These are phyloP conservation scores for Microctenopoma lineatum DNA, from an alignment of 2,797 vertebrate genomes.

Conservation along the genomic window DNA sequence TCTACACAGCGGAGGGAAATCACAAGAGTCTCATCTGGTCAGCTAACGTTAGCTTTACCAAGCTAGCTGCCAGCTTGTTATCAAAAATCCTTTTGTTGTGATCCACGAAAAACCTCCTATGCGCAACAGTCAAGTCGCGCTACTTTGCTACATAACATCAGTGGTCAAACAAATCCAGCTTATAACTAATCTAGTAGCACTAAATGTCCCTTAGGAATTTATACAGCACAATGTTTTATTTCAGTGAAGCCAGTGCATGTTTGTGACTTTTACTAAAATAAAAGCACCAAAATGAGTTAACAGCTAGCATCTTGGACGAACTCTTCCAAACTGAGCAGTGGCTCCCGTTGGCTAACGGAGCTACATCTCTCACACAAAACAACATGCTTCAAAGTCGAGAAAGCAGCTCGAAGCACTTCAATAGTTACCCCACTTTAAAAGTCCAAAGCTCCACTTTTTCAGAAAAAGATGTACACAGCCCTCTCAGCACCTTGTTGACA, in stretches of 20 bases:
- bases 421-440: slow-evolving; percentile 66
- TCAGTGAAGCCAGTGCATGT: not conserved
- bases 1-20: not conserved
- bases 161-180: slow-evolving; percentile 5
- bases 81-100: slow-evolving; percentile 84
- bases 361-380: slow-evolving; percentile 64
- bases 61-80: slow-evolving; percentile 77
- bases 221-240: not conserved
- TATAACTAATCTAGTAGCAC: not conserved
- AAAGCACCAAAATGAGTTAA: slow-evolving; percentile 58
- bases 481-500: slow-evolving; percentile 29
- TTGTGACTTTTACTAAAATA: slow-evolving; percentile 39
- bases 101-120: slow-evolving; percentile 66
- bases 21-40: slow-evolving; percentile 1
- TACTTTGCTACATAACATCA: slow-evolving; percentile 38
- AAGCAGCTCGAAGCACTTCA: slow-evolving; percentile 39
- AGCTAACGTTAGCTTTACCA: slow-evolving; percentile 66
- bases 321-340: slow-evolving; percentile 65
- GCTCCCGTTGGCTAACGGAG: slow-evolving; percentile 66
- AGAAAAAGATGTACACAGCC: slow-evolving; percentile 9
- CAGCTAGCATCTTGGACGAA: slow-evolving; percentile 65
- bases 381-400: slow-evolving; percentile 71
- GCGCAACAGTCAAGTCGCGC: slow-evolving; percentile 69
- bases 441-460: slow-evolving; percentile 31
- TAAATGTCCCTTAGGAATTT: not conserved